Evolutionary conservation across 2,888 invertebrate genomes (phyloP), one percentile per base, ranked within the genome.

Genomic region (Teleogryllus oceanicus): DNA sequence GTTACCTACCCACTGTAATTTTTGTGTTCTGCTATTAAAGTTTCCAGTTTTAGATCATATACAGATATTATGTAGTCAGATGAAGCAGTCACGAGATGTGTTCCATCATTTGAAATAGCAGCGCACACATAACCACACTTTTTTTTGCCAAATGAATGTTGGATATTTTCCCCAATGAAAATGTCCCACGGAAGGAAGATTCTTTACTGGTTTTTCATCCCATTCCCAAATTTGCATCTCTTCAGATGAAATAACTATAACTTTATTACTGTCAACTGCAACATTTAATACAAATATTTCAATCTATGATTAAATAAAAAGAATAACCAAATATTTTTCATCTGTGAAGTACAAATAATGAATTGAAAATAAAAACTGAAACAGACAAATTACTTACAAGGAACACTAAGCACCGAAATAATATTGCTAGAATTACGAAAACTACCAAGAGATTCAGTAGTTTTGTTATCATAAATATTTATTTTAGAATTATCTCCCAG

Each of bases 61-160:
- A 89, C 86, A 76, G 85, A 86, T 50, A 89, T 85, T n/a, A 85
- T 86, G 77, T 87, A 86, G 80, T 86, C 85, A 8, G 87, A 86
- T 78, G 88, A 87, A 20, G 86, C 87, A 76, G 86, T 84, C 75
- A 89, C 86, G 78, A 89, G 84, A 83, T 87, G 88, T 75, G 85
- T 84, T 3, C 87, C 87, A 83, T 89, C 88, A 74, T 86, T 85
- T 5, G 88, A 88, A 49, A 88, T 83, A 3, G 87, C 85, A 20
- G 87, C 88, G 79, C 86, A 87, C 50, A 85, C 84, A 80, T 85
- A 87, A 16, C 76, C 13, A 78, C 16, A 78, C 11, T 8, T 74
- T 5, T 62, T 37, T 49, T 78, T 49, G 2, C 18, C 2, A 37
- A 78, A 20, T 49, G 11, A 49, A 13, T 20, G 20, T 21, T 21